Percentiles rank a stretch among this genome's conserved stretches.
These are phyloP conservation scores for Syngnathus scovelli DNA, from an alignment of 2,113 vertebrate species.

Conservation along the genomic window DNA sequence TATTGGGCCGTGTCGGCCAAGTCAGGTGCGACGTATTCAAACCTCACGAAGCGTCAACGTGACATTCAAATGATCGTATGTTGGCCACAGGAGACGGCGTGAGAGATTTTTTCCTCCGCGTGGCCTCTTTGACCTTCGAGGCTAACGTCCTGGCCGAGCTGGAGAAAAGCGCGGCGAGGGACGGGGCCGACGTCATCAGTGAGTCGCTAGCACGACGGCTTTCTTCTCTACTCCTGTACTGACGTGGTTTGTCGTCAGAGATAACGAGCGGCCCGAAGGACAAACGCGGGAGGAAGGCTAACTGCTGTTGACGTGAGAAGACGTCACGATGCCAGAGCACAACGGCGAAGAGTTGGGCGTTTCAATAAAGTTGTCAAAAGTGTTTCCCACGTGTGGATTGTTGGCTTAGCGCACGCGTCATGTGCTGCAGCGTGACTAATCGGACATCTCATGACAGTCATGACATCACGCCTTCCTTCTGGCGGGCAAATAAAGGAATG, in stretches of 20 bases:
- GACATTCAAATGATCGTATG: neutral
- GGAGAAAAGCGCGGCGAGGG: slow-evolving; percentile 76
- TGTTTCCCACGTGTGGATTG: neutral
- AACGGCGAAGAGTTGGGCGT: neutral
- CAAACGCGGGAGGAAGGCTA: slow-evolving; percentile 72
- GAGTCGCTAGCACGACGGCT: slow-evolving; percentile 58
- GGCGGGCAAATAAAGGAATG: neutral
- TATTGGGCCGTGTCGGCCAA: slow-evolving; percentile 93
- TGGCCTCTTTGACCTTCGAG: slow-evolving; percentile 90
- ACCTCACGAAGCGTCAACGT: no score
- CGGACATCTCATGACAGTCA: neutral
- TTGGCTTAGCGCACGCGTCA: neutral
- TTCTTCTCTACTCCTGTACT: neutral
- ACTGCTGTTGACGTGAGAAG: slow-evolving; percentile 76
- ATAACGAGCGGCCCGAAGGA: slow-evolving; percentile 75
- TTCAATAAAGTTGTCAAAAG: neutral
- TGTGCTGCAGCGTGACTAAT: slow-evolving; percentile 1
- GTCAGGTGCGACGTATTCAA: slow-evolving; percentile 74
- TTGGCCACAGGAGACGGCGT: slow-evolving; percentile 80
- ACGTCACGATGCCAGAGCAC: no score
- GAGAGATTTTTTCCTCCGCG: slow-evolving; percentile 86
- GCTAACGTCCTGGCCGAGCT: slow-evolving; percentile 83
- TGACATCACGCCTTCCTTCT: neutral
- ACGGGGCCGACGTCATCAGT: slow-evolving; percentile 83
- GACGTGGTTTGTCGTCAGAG: slow-evolving; percentile 56